These are phyloP conservation scores for Rhinichthys osculus DNA, from an alignment of 2,797 vertebrate species.

Conservation along the genomic window DNA sequence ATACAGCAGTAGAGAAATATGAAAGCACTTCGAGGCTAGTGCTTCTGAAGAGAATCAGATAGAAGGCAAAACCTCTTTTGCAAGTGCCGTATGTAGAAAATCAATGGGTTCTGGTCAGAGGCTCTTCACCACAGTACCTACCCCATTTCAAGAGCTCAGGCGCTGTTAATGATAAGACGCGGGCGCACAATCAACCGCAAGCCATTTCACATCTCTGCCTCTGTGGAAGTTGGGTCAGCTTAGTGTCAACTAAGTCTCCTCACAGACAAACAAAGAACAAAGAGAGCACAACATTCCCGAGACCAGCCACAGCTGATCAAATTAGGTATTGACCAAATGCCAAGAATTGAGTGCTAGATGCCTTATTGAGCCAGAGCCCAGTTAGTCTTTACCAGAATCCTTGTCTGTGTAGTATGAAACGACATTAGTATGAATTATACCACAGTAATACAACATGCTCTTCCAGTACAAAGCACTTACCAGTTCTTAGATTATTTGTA, in stretches of 20 bases:
- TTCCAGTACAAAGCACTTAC: constrained; percentile 18
- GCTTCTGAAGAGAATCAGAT: constrained; percentile 48
- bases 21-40: constrained; percentile 42
- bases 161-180: constrained; percentile 47
- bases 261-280: constrained; percentile 40
- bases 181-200: constrained; percentile 49
- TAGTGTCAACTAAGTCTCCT: constrained; percentile 45
- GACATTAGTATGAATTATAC: constrained; percentile 36
- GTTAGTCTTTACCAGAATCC: constrained; percentile 41
- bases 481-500: constrained; percentile 6
- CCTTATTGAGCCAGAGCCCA: constrained; percentile 42
- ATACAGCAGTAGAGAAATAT: constrained; percentile 51
- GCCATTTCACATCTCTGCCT: constrained; percentile 46
- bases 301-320: constrained; percentile 37
- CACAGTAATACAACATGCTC: constrained; percentile 6
- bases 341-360: constrained; percentile 41
- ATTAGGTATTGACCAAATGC: constrained; percentile 49
- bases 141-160: constrained; percentile 48
- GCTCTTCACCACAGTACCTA: constrained; percentile 59
- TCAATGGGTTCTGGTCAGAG: constrained; percentile 60
- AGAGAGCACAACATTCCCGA: constrained; percentile 7
- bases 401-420: constrained; percentile 20
- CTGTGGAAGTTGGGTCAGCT: constrained; percentile 53
- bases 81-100: constrained; percentile 54
- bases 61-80: constrained; percentile 55